Conservation (phyloP, 2,797 vertebrate species). For the Megaceryle alcyon region DNA sequence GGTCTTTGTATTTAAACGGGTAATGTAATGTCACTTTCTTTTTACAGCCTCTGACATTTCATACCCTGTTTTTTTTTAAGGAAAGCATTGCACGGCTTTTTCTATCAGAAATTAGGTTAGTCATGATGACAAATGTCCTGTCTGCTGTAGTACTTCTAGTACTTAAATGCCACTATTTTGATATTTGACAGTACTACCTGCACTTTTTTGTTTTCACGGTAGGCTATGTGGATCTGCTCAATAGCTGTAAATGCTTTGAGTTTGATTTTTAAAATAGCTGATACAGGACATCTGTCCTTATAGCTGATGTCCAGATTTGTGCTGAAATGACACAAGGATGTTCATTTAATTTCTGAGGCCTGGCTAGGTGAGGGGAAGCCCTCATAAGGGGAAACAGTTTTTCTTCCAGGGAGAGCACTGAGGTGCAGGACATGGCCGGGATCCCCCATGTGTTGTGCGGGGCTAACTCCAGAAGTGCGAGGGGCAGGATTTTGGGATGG, state of each 20-base stretch:
- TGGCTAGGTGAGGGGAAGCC: not conserved
- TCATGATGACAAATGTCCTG: not conserved
- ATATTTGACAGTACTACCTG: not conserved
- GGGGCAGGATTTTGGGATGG: not conserved
- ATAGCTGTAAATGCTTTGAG: not conserved
- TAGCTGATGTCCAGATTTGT: not conserved
- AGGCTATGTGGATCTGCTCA: not conserved
- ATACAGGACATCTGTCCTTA: not conserved
- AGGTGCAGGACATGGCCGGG: not conserved
- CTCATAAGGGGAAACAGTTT: not conserved
- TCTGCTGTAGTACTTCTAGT: not conserved
- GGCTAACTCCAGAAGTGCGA: rapidly evolving
- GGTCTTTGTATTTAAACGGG: not conserved
- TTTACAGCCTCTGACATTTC: not conserved
- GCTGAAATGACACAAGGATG: not conserved
- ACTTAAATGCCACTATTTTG: not conserved
- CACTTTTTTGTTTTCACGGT: not conserved
- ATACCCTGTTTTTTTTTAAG: not conserved
- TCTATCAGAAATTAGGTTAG: not conserved
- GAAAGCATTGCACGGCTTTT: not conserved
- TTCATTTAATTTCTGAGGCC: not conserved
- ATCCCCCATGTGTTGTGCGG: not conserved
- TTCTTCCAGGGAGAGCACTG: not conserved
- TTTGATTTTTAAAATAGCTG: not conserved
- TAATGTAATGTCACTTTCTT: not conserved